Conservation (phyloP, 2,888 invertebrate genomes). For the Taphrorychus bicolor region DNA sequence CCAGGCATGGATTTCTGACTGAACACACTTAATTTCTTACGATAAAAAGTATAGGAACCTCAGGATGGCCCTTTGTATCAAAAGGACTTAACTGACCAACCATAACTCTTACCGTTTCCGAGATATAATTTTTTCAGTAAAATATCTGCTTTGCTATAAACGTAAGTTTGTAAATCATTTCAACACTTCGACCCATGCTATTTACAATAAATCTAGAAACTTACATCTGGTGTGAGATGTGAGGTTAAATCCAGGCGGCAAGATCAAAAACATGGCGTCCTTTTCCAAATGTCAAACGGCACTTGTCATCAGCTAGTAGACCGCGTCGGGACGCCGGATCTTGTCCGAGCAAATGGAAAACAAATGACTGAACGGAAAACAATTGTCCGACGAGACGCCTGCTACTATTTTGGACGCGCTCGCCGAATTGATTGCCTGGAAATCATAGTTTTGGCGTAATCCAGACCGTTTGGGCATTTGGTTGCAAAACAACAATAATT, state of each 20-base stretch:
- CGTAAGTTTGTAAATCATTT: too few relatives aligned
- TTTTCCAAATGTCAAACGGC: conserved; percentile 14
- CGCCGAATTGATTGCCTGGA: conserved; percentile 18
- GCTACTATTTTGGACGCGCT: conserved; percentile 30
- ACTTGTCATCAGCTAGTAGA: conserved; percentile 19
- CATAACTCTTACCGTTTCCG: too few relatives aligned
- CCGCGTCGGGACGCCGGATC: conserved; percentile 8
- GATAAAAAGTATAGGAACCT: too few relatives aligned
- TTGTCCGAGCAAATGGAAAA: conserved; percentile 24
- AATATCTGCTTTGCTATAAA: background rate
- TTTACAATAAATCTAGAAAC: background rate
- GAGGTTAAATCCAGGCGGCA: background rate
- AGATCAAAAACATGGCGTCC: background rate
- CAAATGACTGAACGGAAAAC: conserved; percentile 31
- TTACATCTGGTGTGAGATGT: background rate
- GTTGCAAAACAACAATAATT: conserved; percentile 27
- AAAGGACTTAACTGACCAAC: too few relatives aligned
- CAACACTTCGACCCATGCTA: background rate
- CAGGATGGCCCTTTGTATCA: too few relatives aligned
- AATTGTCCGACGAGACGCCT: conserved; percentile 32
- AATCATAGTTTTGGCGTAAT: conserved; percentile 32
- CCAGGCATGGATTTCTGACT: too few relatives aligned
- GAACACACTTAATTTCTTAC: too few relatives aligned
- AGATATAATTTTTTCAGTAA: background rate
- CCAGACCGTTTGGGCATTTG: conserved; percentile 20